Conservation (phyloP, 2,113 vertebrate genomes). For the Prietella phreatophila region DNA sequence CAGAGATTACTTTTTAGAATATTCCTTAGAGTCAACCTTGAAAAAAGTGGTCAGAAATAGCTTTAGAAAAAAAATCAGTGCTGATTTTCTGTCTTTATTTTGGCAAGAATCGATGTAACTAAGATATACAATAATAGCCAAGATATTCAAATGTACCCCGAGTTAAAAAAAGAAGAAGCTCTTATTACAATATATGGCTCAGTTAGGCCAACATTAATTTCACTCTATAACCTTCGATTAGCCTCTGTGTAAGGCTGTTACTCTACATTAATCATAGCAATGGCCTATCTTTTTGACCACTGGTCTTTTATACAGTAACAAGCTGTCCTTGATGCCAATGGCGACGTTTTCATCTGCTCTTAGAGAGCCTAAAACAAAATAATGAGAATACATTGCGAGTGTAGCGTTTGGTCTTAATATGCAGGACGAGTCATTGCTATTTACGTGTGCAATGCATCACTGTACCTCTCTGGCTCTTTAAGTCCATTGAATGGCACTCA, state of each 20-base stretch:
- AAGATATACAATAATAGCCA: conserved; percentile 33
- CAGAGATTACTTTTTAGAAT: not conserved
- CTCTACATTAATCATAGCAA: conserved; percentile 35
- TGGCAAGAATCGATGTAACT: conserved; percentile 4
- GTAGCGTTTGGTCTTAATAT: conserved; percentile 49
- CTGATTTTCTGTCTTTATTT: not conserved
- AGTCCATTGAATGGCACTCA: conserved; percentile 64
- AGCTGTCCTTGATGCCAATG: not conserved
- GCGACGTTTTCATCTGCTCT: conserved; percentile 41
- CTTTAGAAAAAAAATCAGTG: not conserved
- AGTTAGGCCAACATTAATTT: conserved; percentile 45
- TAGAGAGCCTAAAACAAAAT: conserved; percentile 19
- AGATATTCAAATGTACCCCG: not conserved
- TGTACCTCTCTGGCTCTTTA: conserved; percentile 57
- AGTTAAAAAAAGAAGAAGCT: not conserved
- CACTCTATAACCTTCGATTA: conserved; percentile 34
- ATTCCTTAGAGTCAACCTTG: not conserved
- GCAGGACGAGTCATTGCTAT: conserved; percentile 57
- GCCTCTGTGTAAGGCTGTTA: conserved; percentile 33
- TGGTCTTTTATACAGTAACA: conserved; percentile 24
- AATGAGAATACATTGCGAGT: conserved; percentile 47
- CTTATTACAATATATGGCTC: conserved; percentile 39
- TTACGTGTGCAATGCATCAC: conserved; percentile 62
- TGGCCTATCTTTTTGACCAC: conserved; percentile 36
- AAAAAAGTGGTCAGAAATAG: conserved; percentile 1